These are phyloP conservation scores for Sebastolobus altivelis DNA, from an alignment of 2,797 vertebrate genomes.

Conservation along the genomic window DNA sequence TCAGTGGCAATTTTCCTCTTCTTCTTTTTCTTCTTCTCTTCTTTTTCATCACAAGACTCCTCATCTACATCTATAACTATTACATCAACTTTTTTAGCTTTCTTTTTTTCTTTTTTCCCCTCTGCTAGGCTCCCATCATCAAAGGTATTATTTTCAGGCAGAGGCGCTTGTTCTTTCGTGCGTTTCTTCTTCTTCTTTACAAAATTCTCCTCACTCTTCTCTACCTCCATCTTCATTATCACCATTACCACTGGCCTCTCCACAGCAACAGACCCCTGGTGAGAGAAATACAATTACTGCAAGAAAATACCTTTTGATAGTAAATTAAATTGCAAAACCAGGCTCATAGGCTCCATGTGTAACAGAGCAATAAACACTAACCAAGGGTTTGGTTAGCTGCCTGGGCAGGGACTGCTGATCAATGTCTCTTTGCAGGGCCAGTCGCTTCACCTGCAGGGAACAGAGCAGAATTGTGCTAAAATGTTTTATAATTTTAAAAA, in stretches of 20 bases:
- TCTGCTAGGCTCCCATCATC: not conserved
- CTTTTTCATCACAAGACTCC: not conserved
- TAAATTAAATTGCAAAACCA: not conserved
- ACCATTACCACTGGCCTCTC: not conserved
- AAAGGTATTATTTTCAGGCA: not conserved
- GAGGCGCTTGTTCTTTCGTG: constrained; percentile 33
- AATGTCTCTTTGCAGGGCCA: constrained; percentile 87
- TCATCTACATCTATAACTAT: not conserved
- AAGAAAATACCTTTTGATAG: not conserved
- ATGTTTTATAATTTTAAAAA: not conserved
- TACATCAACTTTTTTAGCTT: constrained; percentile 11
- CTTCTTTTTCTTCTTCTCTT: constrained; percentile 49
- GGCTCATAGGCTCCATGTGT: not conserved
- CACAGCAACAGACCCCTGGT: not conserved
- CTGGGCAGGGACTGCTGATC: constrained; percentile 85
- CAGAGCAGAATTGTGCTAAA: not conserved
- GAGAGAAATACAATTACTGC: constrained; percentile 4
- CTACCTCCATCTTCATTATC: constrained; percentile 39
- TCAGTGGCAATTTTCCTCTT: constrained; percentile 27
- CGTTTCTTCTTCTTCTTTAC: constrained; percentile 63
- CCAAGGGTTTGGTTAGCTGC: constrained; percentile 28
- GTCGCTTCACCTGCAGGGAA: constrained; percentile 77
- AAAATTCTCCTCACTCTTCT: constrained; percentile 1
- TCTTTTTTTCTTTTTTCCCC: constrained; percentile 52
- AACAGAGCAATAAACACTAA: constrained; percentile 41